Base-by-base conservation (phyloP, 2,888 invertebrate species). In the Cremastinae sp. region DNA sequence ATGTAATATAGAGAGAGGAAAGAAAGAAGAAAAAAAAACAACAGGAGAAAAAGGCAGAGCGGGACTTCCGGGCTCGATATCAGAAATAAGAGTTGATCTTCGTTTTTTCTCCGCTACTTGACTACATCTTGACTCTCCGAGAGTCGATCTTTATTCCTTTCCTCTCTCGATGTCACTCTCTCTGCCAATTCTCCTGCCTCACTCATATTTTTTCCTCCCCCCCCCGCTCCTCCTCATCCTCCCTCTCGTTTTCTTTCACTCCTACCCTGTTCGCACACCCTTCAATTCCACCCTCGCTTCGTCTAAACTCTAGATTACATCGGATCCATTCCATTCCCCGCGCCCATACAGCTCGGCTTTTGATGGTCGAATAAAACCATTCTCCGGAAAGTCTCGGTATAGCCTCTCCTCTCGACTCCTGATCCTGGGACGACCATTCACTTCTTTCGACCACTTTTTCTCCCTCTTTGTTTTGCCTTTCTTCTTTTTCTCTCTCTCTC, bases 261-360 rank as follows among this genome's bases (percentile, higher is more conserved):
- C 39, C 22, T 51, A 56, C 47, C 35, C 55, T 62, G 59, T 43
- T 66, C 37, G n/a, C 49, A 41, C 14, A 45, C 35, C 39, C 62
- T 56, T 75, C 68, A 51, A 76, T 69, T 47, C 58, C 59, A 51
- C 20, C 51, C 68, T 62, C 35, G 43, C 47, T 45, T 45, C 64
- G 58, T 41, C 68, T 65, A 70, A 80, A 64, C 66, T 74, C 76
- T 78, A 80, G 82, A 82, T 83, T 81, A 82, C 80, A 79, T 78
- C 75, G 75, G 71, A 80, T 78, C 76, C 75, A 78, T 72, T 77
- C 68, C 70, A 78, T 75, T 74, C 72, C 74, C 74, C 62, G 51
- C 45, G 55, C 53, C 64, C 69, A 69, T 78, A 70, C 70, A 75
- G 51, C 80, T 71, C 68, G 64, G 66, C 79, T 79, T 74, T 80